Evolutionary conservation across 2,888 invertebrate species (phyloP), one percentile per base, ranked within the genome.

Genomic region (Zygothrica quintamaculata): DNA sequence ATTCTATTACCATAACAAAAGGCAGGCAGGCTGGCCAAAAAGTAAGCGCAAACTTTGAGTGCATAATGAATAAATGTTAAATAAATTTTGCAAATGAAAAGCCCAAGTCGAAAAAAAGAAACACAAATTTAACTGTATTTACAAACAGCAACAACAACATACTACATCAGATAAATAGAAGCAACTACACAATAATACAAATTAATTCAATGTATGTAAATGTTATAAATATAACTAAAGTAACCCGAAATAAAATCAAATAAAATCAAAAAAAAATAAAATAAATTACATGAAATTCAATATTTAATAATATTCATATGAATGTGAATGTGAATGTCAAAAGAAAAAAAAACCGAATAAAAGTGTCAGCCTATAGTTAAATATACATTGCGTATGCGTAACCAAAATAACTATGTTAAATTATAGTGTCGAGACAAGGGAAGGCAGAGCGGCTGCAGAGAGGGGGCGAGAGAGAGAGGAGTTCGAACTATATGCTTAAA

Each of bases 161-260:
- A 43, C 39, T 53, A 56, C 40, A 40, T 33, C 40, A 42, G 37
- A 61, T 44, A 61, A 65, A 65, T 50, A 46, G 65, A 36, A 74
- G 46, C 66, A 57, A 42, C 57, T 36, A 68, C 65, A 80, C 65
- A 80, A 71, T 81, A 74, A 74, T 77, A 71, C 57, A 62, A 68
- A 56, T 72, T 70, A 80, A 68, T 84, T 84, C 86, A 81, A 70
- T 64, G 74, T 62, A 52, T 79, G 86, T 81, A 81, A 59, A 81
- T 86, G 84, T 86, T 81, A 84, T 81, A 81, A 86, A 86, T 86
- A 80, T 86, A 80, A 74, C 67, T 84, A 77, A 77, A 64, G 62
- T 84, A 75, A 62, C 58, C 82, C 52, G 48, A 76, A 65, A 42
- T 31, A 65, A 59, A 72, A 36, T 52, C n/a, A n/a, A n/a, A n/a